Evolutionary conservation across 2,888 invertebrate genomes (phyloP).

Genomic region (Altica lythri): DNA sequence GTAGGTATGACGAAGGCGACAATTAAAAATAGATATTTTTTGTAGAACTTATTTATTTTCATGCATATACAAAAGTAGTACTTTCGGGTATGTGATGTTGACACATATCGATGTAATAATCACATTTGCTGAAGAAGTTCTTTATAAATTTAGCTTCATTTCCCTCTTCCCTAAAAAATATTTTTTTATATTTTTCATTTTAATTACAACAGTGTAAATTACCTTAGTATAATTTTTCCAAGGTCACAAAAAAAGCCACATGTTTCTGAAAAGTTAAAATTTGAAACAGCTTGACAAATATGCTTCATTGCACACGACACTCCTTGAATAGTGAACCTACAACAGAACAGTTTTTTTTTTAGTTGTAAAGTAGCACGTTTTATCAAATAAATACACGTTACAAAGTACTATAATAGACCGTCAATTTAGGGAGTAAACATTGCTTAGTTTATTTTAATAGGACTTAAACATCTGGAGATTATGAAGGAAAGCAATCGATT

Average conservation of each 20-base stretch:
- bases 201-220: slow-evolving; percentile 34
- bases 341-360: too few relatives aligned
- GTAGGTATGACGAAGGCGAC: too few relatives aligned
- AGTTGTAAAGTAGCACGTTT: too few relatives aligned
- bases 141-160: slow-evolving; percentile 49
- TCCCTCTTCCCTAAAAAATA: slow-evolving; percentile 46
- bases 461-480: too few relatives aligned
- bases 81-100: slow-evolving; percentile 29
- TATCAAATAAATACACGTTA: too few relatives aligned
- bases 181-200: slow-evolving; percentile 6
- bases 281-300: slow-evolving; percentile 42
- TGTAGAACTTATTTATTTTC: too few relatives aligned
- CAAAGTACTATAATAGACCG: too few relatives aligned
- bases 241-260: slow-evolving; percentile 54
- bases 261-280: slow-evolving; percentile 37
- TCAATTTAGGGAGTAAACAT: too few relatives aligned
- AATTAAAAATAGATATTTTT: too few relatives aligned
- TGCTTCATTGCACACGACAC: slow-evolving; percentile 49
- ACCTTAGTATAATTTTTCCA: slow-evolving; percentile 50
- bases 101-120: slow-evolving; percentile 39
- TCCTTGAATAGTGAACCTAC: slow-evolving; percentile 43
- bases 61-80: slow-evolving; percentile 26
- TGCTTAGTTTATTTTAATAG: too few relatives aligned
- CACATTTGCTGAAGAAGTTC: slow-evolving; percentile 47
- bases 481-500: too few relatives aligned